Conservation (phyloP, 2,888 invertebrate species). For the Meiosimyza decipiens region DNA sequence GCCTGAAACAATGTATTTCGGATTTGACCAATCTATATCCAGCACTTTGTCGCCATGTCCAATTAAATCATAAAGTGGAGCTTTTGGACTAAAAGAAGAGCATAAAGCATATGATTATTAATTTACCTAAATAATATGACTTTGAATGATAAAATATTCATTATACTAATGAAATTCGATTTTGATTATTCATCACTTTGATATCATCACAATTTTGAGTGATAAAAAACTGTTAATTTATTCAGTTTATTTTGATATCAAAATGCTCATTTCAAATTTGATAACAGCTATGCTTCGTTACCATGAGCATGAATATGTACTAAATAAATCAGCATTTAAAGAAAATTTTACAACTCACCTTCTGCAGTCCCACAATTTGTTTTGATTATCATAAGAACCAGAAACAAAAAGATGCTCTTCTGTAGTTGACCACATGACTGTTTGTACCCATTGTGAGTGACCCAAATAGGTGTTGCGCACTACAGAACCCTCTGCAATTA, state of each 20-base stretch:
- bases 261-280: no score
- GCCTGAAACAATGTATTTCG: slow-evolving; percentile 87
- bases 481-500: slow-evolving; percentile 79
- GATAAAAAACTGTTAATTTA: no score
- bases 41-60: slow-evolving; percentile 96
- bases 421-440: slow-evolving; percentile 88
- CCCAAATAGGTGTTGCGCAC: slow-evolving; percentile 87
- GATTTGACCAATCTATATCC: slow-evolving; percentile 93
- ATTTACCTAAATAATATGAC: background rate
- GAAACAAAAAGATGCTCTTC: slow-evolving; percentile 89
- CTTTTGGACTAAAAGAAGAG: slow-evolving; percentile 77
- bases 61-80: slow-evolving; percentile 89
- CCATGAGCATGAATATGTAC: no score
- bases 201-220: background rate
- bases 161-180: background rate
- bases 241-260: background rate
- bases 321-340: no score
- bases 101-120: background rate
- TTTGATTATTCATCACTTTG: background rate
- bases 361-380: slow-evolving; percentile 96
- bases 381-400: slow-evolving; percentile 88
- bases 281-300: no score
- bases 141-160: no score
- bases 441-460: slow-evolving; percentile 92
- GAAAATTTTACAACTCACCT: slow-evolving; percentile 70